These are phyloP conservation scores for Cyrtonyx montezumae DNA, from an alignment of 2,113 vertebrate species.

Conservation along the genomic window DNA sequence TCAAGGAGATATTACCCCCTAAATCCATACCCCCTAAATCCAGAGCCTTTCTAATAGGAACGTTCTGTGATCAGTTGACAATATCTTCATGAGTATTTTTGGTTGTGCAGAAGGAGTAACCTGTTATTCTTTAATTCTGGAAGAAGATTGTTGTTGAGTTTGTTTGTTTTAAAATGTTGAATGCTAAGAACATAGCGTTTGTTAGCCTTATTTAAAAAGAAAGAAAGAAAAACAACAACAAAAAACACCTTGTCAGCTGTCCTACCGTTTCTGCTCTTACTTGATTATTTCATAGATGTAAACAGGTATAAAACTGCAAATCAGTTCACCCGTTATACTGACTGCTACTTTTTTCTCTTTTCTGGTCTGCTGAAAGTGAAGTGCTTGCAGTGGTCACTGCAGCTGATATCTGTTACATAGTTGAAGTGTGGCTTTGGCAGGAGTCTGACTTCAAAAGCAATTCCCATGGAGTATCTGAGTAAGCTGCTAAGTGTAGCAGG, in stretches of 20 bases:
- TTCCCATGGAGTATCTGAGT: rapidly evolving
- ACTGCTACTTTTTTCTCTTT: background rate
- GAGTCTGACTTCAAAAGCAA: background rate
- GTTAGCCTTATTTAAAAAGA: too few species aligned
- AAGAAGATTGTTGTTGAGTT: background rate
- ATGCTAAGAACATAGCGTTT: background rate
- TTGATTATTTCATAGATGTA: background rate
- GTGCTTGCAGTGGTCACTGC: background rate
- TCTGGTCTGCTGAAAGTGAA: background rate
- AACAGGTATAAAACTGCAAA: background rate
- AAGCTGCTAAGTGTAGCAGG: background rate
- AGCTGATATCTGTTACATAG: background rate
- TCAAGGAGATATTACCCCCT: background rate
- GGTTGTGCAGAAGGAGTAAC: background rate
- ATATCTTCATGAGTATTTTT: background rate
- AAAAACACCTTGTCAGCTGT: background rate
- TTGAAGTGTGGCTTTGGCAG: background rate
- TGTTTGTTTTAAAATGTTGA: background rate
- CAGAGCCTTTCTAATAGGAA: background rate
- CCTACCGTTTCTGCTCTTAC: background rate
- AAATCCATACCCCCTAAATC: background rate
- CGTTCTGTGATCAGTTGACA: background rate
- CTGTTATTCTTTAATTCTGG: background rate
- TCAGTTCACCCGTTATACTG: background rate
- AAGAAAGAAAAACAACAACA: too few species aligned